A percentile compares a stretch with the other conserved stretches of the same genome.
Evolutionary conservation across 2,888 invertebrate genomes (phyloP).

Genomic region (Leptinotarsa tumamoca): DNA sequence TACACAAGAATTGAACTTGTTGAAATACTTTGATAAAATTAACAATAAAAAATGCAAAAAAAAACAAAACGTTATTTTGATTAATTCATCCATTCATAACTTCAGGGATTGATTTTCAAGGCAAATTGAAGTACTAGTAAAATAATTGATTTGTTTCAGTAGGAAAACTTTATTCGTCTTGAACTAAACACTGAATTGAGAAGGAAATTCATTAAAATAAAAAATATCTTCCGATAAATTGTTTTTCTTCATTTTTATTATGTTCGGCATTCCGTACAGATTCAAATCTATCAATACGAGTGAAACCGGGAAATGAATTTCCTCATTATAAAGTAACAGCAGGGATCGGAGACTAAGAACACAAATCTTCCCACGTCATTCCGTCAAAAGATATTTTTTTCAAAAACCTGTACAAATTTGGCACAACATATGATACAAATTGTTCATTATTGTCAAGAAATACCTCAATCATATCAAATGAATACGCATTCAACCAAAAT

Average conservation of each 20-base stretch:
- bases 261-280: background rate
- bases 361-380: background rate
- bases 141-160: too few relatives aligned
- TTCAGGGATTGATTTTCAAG: too few relatives aligned
- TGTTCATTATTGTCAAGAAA: slow-evolving; percentile 26
- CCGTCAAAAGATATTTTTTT: background rate
- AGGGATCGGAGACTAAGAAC: background rate
- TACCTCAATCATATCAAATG: slow-evolving; percentile 7
- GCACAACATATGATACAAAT: slow-evolving; percentile 19
- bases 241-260: too few relatives aligned
- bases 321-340: background rate
- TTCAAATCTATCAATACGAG: background rate
- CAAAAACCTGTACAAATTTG: slow-evolving; percentile 23
- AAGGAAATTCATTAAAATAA: slow-evolving; percentile 12
- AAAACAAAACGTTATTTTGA: too few relatives aligned
- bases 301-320: background rate
- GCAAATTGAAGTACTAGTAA: too few relatives aligned
- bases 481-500: background rate
- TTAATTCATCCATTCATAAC: too few relatives aligned
- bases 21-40: too few relatives aligned
- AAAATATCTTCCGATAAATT: slow-evolving; percentile 4
- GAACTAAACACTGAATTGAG: background rate
- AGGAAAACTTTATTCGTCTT: too few relatives aligned
- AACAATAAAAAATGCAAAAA: too few relatives aligned
- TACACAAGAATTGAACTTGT: too few relatives aligned